Conservation (phyloP, 1,140 invertebrate genomes). For the Lethrus apterus region DNA sequence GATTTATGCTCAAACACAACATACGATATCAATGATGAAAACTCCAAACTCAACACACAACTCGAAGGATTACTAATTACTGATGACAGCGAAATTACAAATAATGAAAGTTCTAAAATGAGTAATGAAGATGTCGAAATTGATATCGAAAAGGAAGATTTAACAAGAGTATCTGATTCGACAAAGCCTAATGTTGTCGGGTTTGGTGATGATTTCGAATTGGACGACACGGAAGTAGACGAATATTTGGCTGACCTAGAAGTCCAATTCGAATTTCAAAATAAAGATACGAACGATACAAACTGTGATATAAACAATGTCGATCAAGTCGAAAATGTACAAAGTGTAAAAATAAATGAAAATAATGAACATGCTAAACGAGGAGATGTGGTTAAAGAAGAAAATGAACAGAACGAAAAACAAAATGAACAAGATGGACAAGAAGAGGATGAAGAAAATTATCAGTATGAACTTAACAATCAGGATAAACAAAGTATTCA, state of each 20-base stretch:
- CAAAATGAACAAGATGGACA: not conserved
- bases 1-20: not conserved
- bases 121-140: not conserved
- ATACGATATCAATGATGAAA: no score
- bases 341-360: not conserved
- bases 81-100: no score
- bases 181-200: not conserved
- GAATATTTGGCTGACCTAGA: constrained; percentile 4
- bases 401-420: not conserved
- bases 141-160: not conserved
- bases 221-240: constrained; percentile 5
- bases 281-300: no score
- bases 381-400: no score
- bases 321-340: not conserved
- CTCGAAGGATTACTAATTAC: no score
- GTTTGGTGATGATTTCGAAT: constrained; percentile 1
- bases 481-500: no score
- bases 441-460: no score
- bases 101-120: not conserved
- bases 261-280: constrained; percentile 5
- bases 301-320: no score
- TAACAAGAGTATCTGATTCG: not conserved
- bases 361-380: constrained; percentile 1
- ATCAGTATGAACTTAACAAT: no score
- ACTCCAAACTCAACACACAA: no score